A percentile compares a stretch with the other conserved stretches of the same genome.
phyloP scores from a whole-genome alignment of 2,888 invertebrate species.

The Eurytoma californica region DNA sequence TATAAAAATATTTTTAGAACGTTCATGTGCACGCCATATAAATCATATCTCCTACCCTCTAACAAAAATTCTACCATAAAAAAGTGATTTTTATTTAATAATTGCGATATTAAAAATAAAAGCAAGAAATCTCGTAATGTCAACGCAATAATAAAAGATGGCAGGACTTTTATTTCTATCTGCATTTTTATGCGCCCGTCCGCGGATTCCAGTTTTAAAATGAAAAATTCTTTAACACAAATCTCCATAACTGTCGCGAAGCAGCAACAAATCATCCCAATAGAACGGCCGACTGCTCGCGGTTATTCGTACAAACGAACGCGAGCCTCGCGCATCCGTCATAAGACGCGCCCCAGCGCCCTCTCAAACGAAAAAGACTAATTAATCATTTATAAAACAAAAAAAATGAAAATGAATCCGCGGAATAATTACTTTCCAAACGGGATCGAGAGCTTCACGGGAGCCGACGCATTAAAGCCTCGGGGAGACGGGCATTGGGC shows the following conservation, averaged over 20 bases:
- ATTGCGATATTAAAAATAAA: too few species aligned
- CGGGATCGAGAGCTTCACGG: not conserved
- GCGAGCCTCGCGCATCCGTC: not conserved
- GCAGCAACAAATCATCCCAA: constrained; percentile 1
- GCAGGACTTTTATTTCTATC: not conserved
- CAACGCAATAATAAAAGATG: not conserved
- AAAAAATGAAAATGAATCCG: not conserved
- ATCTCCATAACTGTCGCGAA: constrained; percentile 1
- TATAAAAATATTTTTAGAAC: too few species aligned
- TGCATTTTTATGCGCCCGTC: not conserved
- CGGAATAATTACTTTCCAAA: constrained; percentile 9
- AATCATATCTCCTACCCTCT: too few species aligned
- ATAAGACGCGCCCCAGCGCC: too few species aligned
- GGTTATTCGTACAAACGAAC: not conserved
- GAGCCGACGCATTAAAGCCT: not conserved
- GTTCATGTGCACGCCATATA: too few species aligned
- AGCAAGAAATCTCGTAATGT: too few species aligned
- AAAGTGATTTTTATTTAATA: too few species aligned
- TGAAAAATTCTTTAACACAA: not conserved
- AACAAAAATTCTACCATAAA: too few species aligned
- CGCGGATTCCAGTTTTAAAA: too few species aligned
- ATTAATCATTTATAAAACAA: too few species aligned
- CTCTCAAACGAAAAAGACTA: too few species aligned
- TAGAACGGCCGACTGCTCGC: not conserved
- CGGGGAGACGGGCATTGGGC: not conserved